Evolutionary conservation across 2,797 vertebrate species (phyloP), one percentile per base, ranked within the genome.

Genomic region (Brotogeris chrysoptera): DNA sequence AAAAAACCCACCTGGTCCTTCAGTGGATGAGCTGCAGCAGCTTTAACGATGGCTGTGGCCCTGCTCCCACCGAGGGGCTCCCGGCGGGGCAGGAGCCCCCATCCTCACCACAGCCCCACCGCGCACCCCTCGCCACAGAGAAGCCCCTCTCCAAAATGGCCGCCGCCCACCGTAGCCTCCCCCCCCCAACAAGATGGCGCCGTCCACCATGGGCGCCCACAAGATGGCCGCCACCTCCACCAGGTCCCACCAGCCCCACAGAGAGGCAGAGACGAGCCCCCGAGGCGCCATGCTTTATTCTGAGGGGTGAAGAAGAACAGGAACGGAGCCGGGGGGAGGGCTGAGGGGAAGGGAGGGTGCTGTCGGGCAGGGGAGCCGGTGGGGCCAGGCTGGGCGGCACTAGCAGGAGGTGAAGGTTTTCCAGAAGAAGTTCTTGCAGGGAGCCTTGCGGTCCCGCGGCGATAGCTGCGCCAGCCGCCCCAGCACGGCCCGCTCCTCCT

Each of bases 391-490:
- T 20, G 11, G 80, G 80, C 61, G 83, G 63, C 86, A 55, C 98
- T 99, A 99, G 97, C 99, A 99, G 72, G 98, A 98, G 41, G 98
- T 99, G 98, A 99, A 99, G 23, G 99, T 99, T 98, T 99, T 99
- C 99, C 99, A 99, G 98, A 99, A 99, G 98, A 99, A 99, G 97
- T 99, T 99, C 97, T 98, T 99, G 97, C 99, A 99, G 47, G 98
- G 98, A 6, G 98, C 98, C 98, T 99, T 99, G 96, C 99, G 98
- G 91, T 99, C 98, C 32, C 99, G 97, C 96, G 98, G 98, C 4
- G 98, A 98, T 86, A 99, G 97, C 43, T 97, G 98, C 23, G 98
- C 97, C 0, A 93, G 61, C 25, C 27, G 66, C 11, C 90, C 94
- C 72, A 94, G 63, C 47, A 36, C 63, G 0, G 61, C 87, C 32